These are phyloP conservation scores for Gnathonemus echidnorhynchus DNA, from an alignment of 2,113 vertebrate species.

Conservation along the genomic window DNA sequence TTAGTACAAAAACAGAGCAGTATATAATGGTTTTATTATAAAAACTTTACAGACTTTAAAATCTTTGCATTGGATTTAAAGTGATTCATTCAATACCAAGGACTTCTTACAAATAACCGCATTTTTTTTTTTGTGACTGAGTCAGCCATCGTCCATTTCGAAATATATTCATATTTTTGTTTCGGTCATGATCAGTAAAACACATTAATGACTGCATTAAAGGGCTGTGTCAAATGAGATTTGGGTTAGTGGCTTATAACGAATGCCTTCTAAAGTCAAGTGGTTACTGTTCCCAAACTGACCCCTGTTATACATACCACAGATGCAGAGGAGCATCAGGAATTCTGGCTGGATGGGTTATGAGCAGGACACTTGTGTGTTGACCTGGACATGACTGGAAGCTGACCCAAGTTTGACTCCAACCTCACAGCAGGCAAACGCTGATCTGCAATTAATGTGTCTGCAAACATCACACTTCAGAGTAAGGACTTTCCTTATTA, in stretches of 20 bases:
- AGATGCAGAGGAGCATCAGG: neutral
- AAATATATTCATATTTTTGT: neutral
- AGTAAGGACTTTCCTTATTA: slow-evolving; percentile 32
- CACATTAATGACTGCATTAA: neutral
- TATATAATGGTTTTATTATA: neutral
- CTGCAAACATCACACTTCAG: slow-evolving; percentile 72
- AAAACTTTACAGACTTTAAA: neutral
- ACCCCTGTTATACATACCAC: neutral
- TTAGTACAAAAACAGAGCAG: neutral
- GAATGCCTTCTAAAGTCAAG: neutral
- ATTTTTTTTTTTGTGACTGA: neutral
- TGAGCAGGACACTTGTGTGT: slow-evolving; percentile 23
- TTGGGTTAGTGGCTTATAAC: neutral
- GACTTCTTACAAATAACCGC: neutral
- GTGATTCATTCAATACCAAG: neutral
- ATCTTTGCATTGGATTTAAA: neutral
- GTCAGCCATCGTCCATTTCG: neutral
- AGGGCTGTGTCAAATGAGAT: neutral
- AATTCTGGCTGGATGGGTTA: neutral
- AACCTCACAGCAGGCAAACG: slow-evolving; percentile 65
- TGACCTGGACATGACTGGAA: slow-evolving; percentile 68
- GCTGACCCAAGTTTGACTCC: slow-evolving; percentile 67
- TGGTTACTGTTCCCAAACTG: neutral
- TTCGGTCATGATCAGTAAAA: neutral
- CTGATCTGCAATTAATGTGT: slow-evolving; percentile 61